Conservation (phyloP, 2,797 vertebrate genomes). For the Aphelocoma californica region DNA sequence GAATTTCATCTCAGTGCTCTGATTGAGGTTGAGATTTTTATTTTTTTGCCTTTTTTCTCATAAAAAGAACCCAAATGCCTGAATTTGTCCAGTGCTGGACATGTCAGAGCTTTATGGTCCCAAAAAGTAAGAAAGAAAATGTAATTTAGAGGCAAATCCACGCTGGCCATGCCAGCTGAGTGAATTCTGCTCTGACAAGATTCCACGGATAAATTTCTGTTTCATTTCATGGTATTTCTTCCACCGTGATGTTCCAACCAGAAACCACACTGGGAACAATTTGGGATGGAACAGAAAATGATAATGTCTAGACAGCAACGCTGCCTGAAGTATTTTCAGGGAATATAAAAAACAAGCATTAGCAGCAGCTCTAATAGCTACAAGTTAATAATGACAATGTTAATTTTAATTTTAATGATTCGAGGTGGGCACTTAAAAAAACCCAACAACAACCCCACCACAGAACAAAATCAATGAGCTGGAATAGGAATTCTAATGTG, state of each 20-base stretch:
- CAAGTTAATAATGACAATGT: neutral
- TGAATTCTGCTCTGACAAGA: neutral
- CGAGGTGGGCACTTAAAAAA: neutral
- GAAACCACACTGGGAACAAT: slow-evolving; percentile 51
- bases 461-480: neutral
- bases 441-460: neutral
- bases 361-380: neutral
- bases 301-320: slow-evolving; percentile 38
- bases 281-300: slow-evolving; percentile 30
- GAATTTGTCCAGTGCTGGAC: neutral
- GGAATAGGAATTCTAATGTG: neutral
- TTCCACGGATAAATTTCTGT: neutral
- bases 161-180: neutral
- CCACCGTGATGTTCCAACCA: neutral
- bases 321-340: slow-evolving; percentile 19
- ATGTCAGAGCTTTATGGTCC: neutral
- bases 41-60: neutral
- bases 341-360: neutral
- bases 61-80: neutral
- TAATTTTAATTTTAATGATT: neutral
- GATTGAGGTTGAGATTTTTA: rapidly evolving
- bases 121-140: neutral
- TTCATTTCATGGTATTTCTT: slow-evolving; percentile 28
- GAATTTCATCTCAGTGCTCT: neutral
- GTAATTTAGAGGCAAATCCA: neutral